Percentiles rank a stretch among this genome's conserved stretches.
Evolutionary conservation across 2,113 vertebrate genomes (phyloP).

Genomic region (Ceyx margarethae): DNA sequence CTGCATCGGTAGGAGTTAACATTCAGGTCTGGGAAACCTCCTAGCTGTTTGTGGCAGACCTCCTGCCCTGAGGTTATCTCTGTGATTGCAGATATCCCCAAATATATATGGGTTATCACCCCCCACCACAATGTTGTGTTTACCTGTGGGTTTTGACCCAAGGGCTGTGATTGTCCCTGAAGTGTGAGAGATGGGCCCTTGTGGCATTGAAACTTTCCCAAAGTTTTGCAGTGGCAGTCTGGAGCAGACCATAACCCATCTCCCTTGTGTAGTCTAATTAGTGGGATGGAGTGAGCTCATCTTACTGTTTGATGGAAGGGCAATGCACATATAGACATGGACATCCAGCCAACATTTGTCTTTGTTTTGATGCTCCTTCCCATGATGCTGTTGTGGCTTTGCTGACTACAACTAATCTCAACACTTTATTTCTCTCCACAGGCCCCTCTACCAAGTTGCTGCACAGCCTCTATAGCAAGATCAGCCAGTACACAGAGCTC

Average conservation of each 20-base stretch:
- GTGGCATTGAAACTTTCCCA: not conserved
- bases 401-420: not conserved
- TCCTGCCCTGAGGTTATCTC: not conserved
- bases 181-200: not conserved
- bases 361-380: not conserved
- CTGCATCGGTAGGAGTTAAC: not conserved
- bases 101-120: not conserved
- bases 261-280: not conserved
- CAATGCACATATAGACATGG: not conserved
- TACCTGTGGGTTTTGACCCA: not conserved
- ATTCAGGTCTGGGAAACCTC: not conserved
- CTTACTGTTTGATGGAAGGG: accelerated
- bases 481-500: constrained; percentile 92
- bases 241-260: not conserved
- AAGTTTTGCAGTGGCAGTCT: not conserved
- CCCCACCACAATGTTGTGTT: not conserved
- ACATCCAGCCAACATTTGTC: accelerated
- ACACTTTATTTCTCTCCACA: constrained; percentile 13
- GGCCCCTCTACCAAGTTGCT: constrained; percentile 93
- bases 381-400: not conserved
- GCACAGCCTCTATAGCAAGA: constrained; percentile 86
- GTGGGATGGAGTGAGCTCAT: not conserved
- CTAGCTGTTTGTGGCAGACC: not conserved
- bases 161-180: not conserved
- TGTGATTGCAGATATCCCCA: not conserved